These are phyloP conservation scores for Ictidomys tridecemlineatus DNA, from an alignment of 2,113 vertebrate genomes.

Conservation along the genomic window DNA sequence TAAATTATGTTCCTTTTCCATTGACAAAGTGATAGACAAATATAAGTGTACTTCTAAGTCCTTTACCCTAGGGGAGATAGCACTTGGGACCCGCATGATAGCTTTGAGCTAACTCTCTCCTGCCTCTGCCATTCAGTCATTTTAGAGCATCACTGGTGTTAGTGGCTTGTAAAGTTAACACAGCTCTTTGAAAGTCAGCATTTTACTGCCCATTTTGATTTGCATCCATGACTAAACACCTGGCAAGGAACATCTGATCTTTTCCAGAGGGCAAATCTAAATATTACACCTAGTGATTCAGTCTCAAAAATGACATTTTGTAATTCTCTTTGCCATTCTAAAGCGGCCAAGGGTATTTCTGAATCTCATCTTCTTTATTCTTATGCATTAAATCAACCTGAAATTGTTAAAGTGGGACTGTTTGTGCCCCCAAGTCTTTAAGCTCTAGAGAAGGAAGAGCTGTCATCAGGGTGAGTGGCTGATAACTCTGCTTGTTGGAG, in stretches of 20 bases:
- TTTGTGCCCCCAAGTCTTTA: constrained; percentile 55
- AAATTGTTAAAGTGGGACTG: constrained; percentile 73
- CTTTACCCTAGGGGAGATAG: background rate
- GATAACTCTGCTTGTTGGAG: constrained; percentile 72
- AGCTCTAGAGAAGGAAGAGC: constrained; percentile 72
- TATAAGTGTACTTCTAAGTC: background rate
- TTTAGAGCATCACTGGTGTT: background rate
- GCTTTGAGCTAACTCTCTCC: background rate
- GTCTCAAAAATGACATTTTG: constrained; percentile 64
- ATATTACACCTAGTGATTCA: constrained; percentile 57
- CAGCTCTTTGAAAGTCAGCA: constrained; percentile 45
- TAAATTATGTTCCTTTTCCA: background rate
- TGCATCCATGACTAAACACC: constrained; percentile 52
- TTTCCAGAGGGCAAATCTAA: constrained; percentile 66
- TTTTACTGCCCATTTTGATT: constrained; percentile 64
- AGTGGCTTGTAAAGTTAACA: background rate
- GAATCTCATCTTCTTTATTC: constrained; percentile 63
- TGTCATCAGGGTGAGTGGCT: constrained; percentile 45
- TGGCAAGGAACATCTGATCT: constrained; percentile 25
- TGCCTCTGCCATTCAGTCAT: background rate
- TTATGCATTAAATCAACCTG: constrained; percentile 76
- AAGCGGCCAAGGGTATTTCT: constrained; percentile 70
- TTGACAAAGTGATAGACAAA: background rate
- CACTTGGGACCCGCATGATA: background rate
- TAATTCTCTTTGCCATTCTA: constrained; percentile 61